Evolutionary conservation across 2,113 vertebrate genomes (phyloP).

Genomic region (Pandion haliaetus): DNA sequence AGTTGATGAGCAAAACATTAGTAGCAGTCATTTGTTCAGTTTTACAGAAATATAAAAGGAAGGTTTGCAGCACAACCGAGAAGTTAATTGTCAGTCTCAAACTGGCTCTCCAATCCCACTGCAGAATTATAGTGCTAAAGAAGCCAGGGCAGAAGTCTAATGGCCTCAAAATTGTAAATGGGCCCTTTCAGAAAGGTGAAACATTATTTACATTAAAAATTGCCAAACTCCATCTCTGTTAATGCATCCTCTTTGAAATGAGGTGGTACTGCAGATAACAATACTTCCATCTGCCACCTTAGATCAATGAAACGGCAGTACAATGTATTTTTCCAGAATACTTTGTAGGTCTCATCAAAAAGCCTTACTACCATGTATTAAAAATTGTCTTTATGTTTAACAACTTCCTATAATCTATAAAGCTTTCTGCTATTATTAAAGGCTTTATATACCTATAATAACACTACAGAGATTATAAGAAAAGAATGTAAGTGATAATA

Average conservation of each 20-base stretch:
- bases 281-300: not conserved
- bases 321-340: not conserved
- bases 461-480: not conserved
- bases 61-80: not conserved
- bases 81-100: not conserved
- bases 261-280: not conserved
- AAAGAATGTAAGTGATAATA: not conserved
- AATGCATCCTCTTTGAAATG: not conserved
- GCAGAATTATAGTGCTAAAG: not conserved
- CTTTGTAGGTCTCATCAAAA: not conserved
- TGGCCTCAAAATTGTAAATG: not conserved
- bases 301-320: not conserved
- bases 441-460: not conserved
- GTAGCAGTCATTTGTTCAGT: conserved; percentile 23
- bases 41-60: not conserved
- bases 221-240: not conserved
- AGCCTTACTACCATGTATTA: not conserved
- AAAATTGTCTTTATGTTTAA: not conserved
- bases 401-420: not conserved
- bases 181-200: not conserved
- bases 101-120: not conserved
- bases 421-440: not conserved
- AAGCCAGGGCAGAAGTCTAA: not conserved
- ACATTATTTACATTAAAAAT: not conserved
- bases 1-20: conserved; percentile 43